Conservation (phyloP, 2,113 vertebrate species). For the Pachycephala philippinensis region DNA sequence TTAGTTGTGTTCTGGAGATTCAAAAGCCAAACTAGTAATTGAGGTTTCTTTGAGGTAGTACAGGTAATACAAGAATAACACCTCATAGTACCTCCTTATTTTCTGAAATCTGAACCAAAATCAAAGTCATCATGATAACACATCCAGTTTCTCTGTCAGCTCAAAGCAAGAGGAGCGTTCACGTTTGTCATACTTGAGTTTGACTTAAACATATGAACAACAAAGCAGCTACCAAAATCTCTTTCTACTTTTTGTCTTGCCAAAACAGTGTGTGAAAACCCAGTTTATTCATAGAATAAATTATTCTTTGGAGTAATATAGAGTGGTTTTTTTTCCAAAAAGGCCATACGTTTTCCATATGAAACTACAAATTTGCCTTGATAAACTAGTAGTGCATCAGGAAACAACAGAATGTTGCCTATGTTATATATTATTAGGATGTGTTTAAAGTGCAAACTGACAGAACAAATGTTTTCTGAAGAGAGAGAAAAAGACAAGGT, state of each 20-base stretch:
- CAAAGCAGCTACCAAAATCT: not conserved
- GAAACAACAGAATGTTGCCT: not conserved
- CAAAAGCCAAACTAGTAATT: not conserved
- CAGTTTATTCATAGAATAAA: not conserved
- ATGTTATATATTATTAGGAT: not conserved
- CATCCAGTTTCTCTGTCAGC: not conserved
- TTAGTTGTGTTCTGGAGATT: not conserved
- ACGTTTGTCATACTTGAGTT: fast-evolving
- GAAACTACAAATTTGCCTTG: not conserved
- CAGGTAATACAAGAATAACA: not conserved
- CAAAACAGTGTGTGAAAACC: not conserved
- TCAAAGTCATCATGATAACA: not conserved
- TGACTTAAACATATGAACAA: not conserved
- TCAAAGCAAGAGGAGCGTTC: not conserved
- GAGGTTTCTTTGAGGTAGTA: not conserved
- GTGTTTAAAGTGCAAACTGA: not conserved
- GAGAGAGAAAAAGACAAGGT: not conserved
- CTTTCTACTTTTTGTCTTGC: not conserved
- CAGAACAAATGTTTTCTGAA: not conserved
- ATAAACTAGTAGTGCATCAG: not conserved
- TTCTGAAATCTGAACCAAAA: not conserved
- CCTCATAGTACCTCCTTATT: not conserved
- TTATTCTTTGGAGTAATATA: not conserved
- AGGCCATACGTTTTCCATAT: not conserved
- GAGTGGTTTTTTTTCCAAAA: not conserved